A percentile compares a stretch with the other conserved stretches of the same genome.
Evolutionary conservation across 1,140 invertebrate species (phyloP).

Genomic region (Microplitis mediator): DNA sequence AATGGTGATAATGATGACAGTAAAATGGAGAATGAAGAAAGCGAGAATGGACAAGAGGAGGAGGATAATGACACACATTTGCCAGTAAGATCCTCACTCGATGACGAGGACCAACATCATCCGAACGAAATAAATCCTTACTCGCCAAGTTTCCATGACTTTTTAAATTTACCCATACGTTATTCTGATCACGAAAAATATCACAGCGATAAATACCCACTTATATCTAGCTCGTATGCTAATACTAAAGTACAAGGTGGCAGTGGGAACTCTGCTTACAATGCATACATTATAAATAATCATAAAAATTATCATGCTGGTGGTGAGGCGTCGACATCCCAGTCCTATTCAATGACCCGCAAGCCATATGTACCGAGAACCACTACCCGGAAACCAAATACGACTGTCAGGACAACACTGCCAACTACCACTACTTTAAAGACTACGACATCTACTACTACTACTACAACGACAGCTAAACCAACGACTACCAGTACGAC

Average conservation of each 20-base stretch:
- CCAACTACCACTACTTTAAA: constrained; percentile 40
- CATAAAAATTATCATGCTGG: constrained; percentile 61
- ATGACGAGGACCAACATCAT: constrained; percentile 44
- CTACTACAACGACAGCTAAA: constrained; percentile 46
- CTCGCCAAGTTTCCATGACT: constrained; percentile 71
- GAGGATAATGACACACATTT: neutral
- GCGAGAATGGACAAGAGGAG: constrained; percentile 21
- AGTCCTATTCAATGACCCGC: constrained; percentile 29
- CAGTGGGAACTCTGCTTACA: constrained; percentile 58
- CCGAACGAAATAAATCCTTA: constrained; percentile 65
- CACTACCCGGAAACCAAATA: constrained; percentile 37
- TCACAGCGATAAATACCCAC: constrained; percentile 64
- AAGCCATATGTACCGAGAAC: constrained; percentile 38
- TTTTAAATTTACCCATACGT: constrained; percentile 71
- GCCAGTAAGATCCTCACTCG: neutral
- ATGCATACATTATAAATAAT: constrained; percentile 64
- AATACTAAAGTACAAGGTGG: constrained; percentile 76
- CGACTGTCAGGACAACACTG: constrained; percentile 4
- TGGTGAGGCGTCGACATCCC: constrained; percentile 30
- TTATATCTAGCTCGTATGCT: constrained; percentile 75
- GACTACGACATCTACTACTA: constrained; percentile 48
- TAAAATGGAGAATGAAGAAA: neutral
- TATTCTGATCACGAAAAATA: constrained; percentile 71
- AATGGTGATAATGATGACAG: neutral
- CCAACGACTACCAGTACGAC: constrained; percentile 46